Evolutionary conservation across 2,797 vertebrate genomes (phyloP), one percentile per base, ranked within the genome.

Genomic region (Rhincodon typus): DNA sequence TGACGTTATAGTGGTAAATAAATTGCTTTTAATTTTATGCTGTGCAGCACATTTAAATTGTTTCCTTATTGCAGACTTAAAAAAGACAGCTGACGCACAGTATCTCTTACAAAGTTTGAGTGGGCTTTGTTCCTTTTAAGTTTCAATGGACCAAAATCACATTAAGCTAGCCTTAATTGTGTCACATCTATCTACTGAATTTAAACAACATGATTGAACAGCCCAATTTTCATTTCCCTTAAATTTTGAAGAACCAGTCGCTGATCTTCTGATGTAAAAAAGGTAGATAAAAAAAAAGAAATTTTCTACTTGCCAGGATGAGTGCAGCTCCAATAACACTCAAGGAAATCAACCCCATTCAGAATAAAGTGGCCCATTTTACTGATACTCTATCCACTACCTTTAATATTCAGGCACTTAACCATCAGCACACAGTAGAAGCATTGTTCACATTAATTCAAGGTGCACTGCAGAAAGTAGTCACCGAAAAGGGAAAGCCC

Each of bases 1-100:
- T 95, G 94, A 95, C 46, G 94, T 95, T 95, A 77, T 74, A 57
- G 46, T 57, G 70, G 94, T 95, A 57, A 95, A 74, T 95, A n/a
- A 53, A 74, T 74, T 15, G 7, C 3, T 93, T 69, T 67, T 82
- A 57, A 21, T 88, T 91, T 96, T 34, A 95, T 13, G 0, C 1
- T 96, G 94, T 82, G 96, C 69, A 96, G 96, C 62, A 96, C 50
- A 93, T 0, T 0, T 34, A 86, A 91, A 95, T 79, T 0, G 0
- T 38, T 95, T 90, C 90, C 53, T 12, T 96, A 96, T 86, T 96
- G 94, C 72, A 0, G 94, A 10, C 46, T 95, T 95, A 74, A 72
- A 77, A 84, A 46, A 8, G 38, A 67, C 19, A 74, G 5, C 42
- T 74, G 94, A 46, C 69, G 50, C 42, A 74, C 46, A 34, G 3